These are phyloP conservation scores for Oncorhynchus keta DNA, from an alignment of 2,113 vertebrate genomes.

Conservation along the genomic window DNA sequence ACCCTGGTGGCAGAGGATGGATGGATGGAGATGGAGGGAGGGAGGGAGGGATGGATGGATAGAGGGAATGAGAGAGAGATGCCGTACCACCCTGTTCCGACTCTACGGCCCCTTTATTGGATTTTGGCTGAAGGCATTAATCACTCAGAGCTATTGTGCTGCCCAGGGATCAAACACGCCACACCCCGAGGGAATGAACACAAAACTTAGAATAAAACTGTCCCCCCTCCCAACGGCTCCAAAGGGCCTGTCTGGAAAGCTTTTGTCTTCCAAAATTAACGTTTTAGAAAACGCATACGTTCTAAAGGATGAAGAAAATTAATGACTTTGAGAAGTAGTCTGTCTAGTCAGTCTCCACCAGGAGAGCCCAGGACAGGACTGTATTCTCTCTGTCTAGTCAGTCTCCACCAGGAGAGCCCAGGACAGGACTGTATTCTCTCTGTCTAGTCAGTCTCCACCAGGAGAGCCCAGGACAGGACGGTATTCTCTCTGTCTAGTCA, in stretches of 20 bases:
- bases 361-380: too few relatives aligned
- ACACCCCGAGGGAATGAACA: conserved; percentile 24
- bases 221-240: conserved; percentile 20
- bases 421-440: too few relatives aligned
- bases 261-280: conserved; percentile 18
- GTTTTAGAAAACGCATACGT: conserved; percentile 26
- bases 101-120: conserved; percentile 64
- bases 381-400: conserved; percentile 5
- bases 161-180: conserved; percentile 18
- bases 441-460: too few relatives aligned
- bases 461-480: too few relatives aligned
- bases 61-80: neutral
- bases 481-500: too few relatives aligned
- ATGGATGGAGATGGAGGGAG: neutral
- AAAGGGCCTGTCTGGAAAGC: neutral
- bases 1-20: conserved; percentile 17
- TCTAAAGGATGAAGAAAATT: conserved; percentile 17
- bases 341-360: conserved; percentile 11
- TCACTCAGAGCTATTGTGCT: conserved; percentile 57
- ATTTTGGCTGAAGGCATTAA: conserved; percentile 65
- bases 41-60: neutral
- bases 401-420: neutral
- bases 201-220: conserved; percentile 66
- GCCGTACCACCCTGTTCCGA: conserved; percentile 26
- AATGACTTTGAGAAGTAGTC: conserved; percentile 6